These are phyloP conservation scores for Malurus elegans DNA, from an alignment of 2,113 vertebrate genomes.

Conservation along the genomic window DNA sequence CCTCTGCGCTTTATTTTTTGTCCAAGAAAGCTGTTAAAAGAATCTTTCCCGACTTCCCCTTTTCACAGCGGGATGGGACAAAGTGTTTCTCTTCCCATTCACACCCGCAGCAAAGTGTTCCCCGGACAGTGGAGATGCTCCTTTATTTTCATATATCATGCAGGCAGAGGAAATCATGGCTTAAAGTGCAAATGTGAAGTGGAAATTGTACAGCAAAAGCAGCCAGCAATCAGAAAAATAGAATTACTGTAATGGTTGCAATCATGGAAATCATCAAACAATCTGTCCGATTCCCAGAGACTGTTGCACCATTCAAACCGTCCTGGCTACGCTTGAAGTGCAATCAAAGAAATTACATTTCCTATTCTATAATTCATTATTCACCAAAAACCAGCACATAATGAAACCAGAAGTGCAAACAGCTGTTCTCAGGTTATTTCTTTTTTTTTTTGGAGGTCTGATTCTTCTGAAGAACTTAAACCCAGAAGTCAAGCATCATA, in stretches of 20 bases:
- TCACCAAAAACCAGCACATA: slow-evolving; percentile 2
- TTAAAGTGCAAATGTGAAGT: not conserved
- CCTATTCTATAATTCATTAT: slow-evolving; percentile 33
- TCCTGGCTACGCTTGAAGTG: not conserved
- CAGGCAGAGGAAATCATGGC: not conserved
- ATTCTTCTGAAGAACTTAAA: slow-evolving; percentile 25
- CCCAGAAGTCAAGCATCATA: not conserved
- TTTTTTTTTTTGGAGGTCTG: slow-evolving; percentile 7
- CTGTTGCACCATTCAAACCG: not conserved
- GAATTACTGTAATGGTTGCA: not conserved
- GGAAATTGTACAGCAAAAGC: not conserved
- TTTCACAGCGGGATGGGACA: no score
- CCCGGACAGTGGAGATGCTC: not conserved
- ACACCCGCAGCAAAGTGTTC: not conserved
- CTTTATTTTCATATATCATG: not conserved
- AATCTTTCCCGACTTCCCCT: no score
- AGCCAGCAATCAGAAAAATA: not conserved
- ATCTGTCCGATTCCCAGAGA: not conserved
- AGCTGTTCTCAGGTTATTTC: slow-evolving; percentile 27
- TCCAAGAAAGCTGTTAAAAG: no score
- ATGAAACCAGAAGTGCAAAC: slow-evolving; percentile 32
- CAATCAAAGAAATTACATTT: slow-evolving; percentile 39
- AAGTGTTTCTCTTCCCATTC: not conserved
- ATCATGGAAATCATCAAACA: not conserved
- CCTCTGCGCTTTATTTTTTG: no score